Evolutionary conservation across 2,797 vertebrate species (phyloP), one percentile per base, ranked within the genome.

Genomic region (Betta splendens): DNA sequence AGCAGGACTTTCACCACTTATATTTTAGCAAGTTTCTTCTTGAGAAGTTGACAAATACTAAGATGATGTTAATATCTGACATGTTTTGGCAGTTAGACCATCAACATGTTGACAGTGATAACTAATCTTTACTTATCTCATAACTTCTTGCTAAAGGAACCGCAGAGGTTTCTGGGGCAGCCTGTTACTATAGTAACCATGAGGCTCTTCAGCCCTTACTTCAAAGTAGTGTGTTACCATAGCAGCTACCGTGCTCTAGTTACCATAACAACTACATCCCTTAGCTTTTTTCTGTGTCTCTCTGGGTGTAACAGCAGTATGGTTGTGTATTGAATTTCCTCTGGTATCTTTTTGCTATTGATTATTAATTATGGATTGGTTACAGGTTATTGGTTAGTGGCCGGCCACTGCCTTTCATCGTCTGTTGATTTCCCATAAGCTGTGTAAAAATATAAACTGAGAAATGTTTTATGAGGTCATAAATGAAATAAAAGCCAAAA

Each of bases 331-430:
- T 87, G 48, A 45, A 63, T 32, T 60, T 63, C 44, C 85, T 77
- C 51, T 67, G 62, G 47, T 80, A 44, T 61, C 58, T 72, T 73
- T 64, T 63, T 70, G 28, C 52, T 71, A 58, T 57, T 76, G 35
- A 65, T 42, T 59, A 75, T 77, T 77, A 62, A 80, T 65, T 62
- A 48, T 48, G 31, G 46, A 74, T 71, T 70, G 64, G 66, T 73
- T 62, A 71, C 74, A 79, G 77, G 44, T 76, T 80, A 73, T 75
- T 47, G 86, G 89, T 91, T 85, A 91, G 91, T 93, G 92, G 92
- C 92, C 88, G 91, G 92, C 92, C 92, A 92, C 92, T 92, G 80
- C 85, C 79, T 89, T 72, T 67, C 69, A 64, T 79, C 62, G 69
- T 84, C 31, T 88, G 85, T 90, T 78, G 78, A 85, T 88, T 87